These are phyloP conservation scores for Drosophila koepferae DNA, from an alignment of 2,888 invertebrate genomes.

Conservation along the genomic window DNA sequence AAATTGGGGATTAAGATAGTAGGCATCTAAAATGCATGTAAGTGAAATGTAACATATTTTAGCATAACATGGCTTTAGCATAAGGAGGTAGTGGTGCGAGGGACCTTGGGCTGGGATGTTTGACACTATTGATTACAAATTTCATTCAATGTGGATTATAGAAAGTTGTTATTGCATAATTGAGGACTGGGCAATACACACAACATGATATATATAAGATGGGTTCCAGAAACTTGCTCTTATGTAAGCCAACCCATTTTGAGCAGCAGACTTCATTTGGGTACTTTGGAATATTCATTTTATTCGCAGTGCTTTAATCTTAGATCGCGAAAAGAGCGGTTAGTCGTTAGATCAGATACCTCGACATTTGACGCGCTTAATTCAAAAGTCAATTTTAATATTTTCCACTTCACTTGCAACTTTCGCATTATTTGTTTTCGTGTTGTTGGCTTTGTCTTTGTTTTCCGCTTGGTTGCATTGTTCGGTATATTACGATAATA, in stretches of 20 bases:
- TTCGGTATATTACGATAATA: constrained; percentile 1
- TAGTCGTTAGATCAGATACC: not conserved
- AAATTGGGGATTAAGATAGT: constrained; percentile 41
- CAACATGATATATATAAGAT: too few species aligned
- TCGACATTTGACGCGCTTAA: constrained; percentile 11
- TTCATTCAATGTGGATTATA: not conserved
- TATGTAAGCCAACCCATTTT: not conserved
- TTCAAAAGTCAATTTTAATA: constrained; percentile 36
- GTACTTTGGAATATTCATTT: not conserved
- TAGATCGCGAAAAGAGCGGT: not conserved
- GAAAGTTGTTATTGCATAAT: not conserved
- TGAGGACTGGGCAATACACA: too few species aligned
- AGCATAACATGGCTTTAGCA: not conserved
- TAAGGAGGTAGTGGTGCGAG: not conserved
- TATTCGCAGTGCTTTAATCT: not conserved
- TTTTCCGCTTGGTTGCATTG: constrained; percentile 30
- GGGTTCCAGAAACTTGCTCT: not conserved
- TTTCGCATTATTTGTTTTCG: constrained; percentile 15
- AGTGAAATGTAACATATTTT: not conserved
- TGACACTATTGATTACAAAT: not conserved
- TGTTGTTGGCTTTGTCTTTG: constrained; percentile 20
- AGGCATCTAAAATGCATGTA: not conserved
- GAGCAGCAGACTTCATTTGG: not conserved
- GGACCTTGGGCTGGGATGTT: not conserved
- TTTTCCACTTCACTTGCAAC: constrained; percentile 30